Evolutionary conservation across 2,797 vertebrate species (phyloP), one percentile per base, ranked within the genome.

Genomic region (Manis pentadactyla): DNA sequence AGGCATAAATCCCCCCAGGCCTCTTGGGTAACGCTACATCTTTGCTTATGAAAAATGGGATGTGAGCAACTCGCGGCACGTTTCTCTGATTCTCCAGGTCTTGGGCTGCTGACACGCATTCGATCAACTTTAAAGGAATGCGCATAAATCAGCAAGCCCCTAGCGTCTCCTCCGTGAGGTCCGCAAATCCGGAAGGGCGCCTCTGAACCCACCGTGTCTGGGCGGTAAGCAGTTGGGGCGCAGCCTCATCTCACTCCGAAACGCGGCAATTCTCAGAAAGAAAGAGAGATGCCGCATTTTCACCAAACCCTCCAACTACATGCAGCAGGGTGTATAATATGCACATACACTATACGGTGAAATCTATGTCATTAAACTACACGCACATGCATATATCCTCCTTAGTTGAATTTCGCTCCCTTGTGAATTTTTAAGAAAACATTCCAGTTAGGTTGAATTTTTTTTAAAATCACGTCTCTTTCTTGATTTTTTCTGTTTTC

Each of bases 71-170:
- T 77, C 42, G 49, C 75, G 49, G 84, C 94, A 94, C 85, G 57
- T 92, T 96, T 93, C 95, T 95, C 95, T 78, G 97, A 68, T 94
- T 97, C 95, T 95, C 57, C 94, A 64, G 95, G 87, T 94, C 96
- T 69, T n/a, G 79, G 93, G 95, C 93, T 64, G 93, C 96, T 93
- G 97, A 97, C 97, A 92, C 85, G 84, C 97, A 93, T 96, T 97
- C 87, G 96, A 97, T 98, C 96, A 92, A 95, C 89, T 97, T 97
- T 93, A 95, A 96, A 97, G 95, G 97, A 96, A 97, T 84, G 97
- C 59, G 73, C 94, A 93, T 97, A 96, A 97, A 97, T 98, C 98
- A 97, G 77, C 86, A 27, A 91, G 59, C 86, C 79, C 69, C 94
- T 34, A 53, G 90, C 57, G 69, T 81, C 93, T 96, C 90, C 77